Conservation (phyloP, 2,888 invertebrate genomes). For the Chorisops tibialis region DNA sequence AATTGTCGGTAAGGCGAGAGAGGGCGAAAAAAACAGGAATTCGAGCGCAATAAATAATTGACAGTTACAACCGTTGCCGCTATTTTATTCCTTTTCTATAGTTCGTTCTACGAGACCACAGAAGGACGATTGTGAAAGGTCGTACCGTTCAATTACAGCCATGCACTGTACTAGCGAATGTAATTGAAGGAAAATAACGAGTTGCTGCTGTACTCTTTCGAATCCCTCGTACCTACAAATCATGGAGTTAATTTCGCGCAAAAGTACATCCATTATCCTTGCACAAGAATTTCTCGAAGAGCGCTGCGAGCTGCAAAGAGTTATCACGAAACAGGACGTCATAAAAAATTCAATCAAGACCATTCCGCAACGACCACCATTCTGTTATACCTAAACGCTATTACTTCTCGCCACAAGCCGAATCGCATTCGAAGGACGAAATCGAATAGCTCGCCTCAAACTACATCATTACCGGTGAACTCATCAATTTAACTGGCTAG, state of each 20-base stretch:
- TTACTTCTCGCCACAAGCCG: neutral
- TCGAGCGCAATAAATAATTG: too few species aligned
- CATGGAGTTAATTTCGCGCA: conserved; percentile 30
- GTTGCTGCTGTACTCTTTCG: neutral
- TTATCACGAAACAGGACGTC: neutral
- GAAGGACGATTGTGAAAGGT: too few species aligned
- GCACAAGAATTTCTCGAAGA: conserved; percentile 5
- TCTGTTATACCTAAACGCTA: conserved; percentile 8
- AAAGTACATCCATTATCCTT: conserved; percentile 25
- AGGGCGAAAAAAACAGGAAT: too few species aligned
- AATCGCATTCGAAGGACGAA: neutral
- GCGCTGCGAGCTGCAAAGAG: neutral
- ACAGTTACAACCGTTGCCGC: too few species aligned
- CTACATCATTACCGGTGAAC: neutral
- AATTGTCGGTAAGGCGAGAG: too few species aligned
- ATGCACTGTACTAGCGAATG: neutral
- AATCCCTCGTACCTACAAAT: conserved; percentile 7
- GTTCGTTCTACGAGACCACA: too few species aligned
- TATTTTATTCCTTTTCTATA: too few species aligned
- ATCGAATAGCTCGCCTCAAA: neutral
- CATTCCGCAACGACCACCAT: neutral
- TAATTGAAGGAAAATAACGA: conserved; percentile 18
- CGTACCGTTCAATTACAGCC: too few species aligned
- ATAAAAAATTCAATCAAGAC: conserved; percentile 6
- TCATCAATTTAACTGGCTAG: conserved; percentile 18